Conservation (phyloP, 2,113 vertebrate genomes). For the Noctilio leporinus region DNA sequence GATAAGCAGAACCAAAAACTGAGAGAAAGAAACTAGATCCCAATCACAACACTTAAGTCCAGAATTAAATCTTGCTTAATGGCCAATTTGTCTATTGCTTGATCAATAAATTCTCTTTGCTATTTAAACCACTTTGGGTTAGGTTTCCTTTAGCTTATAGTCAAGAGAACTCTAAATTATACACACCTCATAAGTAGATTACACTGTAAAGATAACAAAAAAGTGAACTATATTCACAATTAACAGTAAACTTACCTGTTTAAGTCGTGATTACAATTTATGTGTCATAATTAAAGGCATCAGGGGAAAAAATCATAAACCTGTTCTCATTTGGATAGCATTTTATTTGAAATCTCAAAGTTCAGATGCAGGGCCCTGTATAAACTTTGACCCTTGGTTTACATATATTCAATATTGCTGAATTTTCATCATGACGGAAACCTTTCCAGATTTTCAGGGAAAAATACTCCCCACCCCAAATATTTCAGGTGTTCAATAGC, state of each 20-base stretch:
- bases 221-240: background rate
- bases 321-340: background rate
- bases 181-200: background rate
- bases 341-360: background rate
- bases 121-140: constrained; percentile 11
- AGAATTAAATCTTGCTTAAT: background rate
- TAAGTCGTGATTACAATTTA: background rate
- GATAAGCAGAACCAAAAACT: background rate
- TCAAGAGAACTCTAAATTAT: background rate
- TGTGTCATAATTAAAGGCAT: background rate
- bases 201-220: background rate
- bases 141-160: background rate
- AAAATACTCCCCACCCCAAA: background rate
- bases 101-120: background rate
- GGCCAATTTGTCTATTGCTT: background rate
- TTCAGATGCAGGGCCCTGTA: background rate
- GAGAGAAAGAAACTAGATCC: background rate
- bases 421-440: background rate
- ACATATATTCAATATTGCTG: background rate
- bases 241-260: background rate
- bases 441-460: background rate
- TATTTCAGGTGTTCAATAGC: background rate
- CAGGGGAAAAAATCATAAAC: background rate
- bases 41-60: background rate
- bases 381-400: background rate